A percentile compares a stretch with the other conserved stretches of the same genome.
Evolutionary conservation across 2,113 vertebrate genomes (phyloP).

Genomic region (Cynoglossus semilaevis): DNA sequence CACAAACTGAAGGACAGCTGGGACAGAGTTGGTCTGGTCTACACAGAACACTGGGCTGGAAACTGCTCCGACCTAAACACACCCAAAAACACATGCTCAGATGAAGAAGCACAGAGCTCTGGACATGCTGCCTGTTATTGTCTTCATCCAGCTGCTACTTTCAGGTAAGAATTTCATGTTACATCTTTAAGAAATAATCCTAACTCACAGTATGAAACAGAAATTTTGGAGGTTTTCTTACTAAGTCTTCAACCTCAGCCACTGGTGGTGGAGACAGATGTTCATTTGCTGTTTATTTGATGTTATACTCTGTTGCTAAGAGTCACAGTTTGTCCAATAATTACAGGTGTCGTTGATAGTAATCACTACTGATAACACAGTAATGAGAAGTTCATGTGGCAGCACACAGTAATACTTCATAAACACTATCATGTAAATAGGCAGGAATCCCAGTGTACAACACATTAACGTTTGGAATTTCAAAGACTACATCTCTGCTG

Average conservation of each 20-base stretch:
- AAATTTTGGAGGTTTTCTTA: too few species aligned
- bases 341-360: too few species aligned
- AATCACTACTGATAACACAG: too few species aligned
- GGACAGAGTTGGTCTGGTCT: not conserved
- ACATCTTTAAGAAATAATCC: not conserved
- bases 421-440: too few species aligned
- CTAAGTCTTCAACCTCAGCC: not conserved
- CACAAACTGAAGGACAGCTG: not conserved
- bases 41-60: not conserved
- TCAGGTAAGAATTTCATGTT: conserved; percentile 49
- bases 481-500: not conserved
- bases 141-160: conserved; percentile 46
- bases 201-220: not conserved
- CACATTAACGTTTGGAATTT: too few species aligned
- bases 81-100: not conserved
- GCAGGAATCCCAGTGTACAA: too few species aligned
- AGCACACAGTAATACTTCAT: too few species aligned
- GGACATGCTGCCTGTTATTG: conserved; percentile 30
- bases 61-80: not conserved
- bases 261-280: too few species aligned
- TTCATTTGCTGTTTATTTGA: too few species aligned
- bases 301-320: too few species aligned
- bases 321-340: too few species aligned
- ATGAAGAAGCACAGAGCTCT: not conserved
- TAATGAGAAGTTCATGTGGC: too few species aligned